Percentiles rank a stretch among this genome's conserved stretches.
These are phyloP conservation scores for Dryocosmus kuriphilus DNA, from an alignment of 2,888 invertebrate genomes.

Conservation along the genomic window DNA sequence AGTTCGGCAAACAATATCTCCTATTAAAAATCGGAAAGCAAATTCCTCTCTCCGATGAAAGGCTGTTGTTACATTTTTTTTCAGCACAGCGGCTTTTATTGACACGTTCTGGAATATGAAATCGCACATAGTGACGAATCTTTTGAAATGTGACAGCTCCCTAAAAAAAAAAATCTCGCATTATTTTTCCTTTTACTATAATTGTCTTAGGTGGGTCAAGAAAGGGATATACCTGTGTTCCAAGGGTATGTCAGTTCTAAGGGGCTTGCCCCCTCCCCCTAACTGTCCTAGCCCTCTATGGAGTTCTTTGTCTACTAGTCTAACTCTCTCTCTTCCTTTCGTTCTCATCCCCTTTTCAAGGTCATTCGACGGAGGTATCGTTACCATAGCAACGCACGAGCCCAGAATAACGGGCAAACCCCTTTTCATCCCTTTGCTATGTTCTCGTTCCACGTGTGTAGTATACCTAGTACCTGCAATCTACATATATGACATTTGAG, in stretches of 20 bases:
- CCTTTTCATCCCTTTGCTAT: slow-evolving; percentile 59
- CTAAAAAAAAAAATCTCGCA: neutral
- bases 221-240: slow-evolving; percentile 42
- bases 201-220: slow-evolving; percentile 40
- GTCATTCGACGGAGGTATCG: slow-evolving; percentile 67
- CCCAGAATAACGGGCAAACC: slow-evolving; percentile 66
- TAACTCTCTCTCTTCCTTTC: slow-evolving; percentile 45
- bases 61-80: neutral
- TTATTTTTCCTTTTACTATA: slow-evolving; percentile 17
- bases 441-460: slow-evolving; percentile 51
- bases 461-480: slow-evolving; percentile 19
- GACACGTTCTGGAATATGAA: neutral
- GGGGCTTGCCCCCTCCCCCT: slow-evolving; percentile 52
- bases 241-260: slow-evolving; percentile 45
- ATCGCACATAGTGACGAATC: slow-evolving; percentile 11
- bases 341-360: slow-evolving; percentile 63
- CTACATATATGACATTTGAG: no score
- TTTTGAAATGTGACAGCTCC: neutral
- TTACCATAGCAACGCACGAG: slow-evolving; percentile 70
- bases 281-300: slow-evolving; percentile 20
- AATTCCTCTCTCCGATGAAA: neutral
- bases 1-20: neutral
- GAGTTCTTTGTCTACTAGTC: slow-evolving; percentile 7
- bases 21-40: neutral
- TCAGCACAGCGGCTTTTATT: neutral